These are phyloP conservation scores for Dolichoris vasculosae DNA, from an alignment of 1,140 invertebrate genomes.

Conservation along the genomic window DNA sequence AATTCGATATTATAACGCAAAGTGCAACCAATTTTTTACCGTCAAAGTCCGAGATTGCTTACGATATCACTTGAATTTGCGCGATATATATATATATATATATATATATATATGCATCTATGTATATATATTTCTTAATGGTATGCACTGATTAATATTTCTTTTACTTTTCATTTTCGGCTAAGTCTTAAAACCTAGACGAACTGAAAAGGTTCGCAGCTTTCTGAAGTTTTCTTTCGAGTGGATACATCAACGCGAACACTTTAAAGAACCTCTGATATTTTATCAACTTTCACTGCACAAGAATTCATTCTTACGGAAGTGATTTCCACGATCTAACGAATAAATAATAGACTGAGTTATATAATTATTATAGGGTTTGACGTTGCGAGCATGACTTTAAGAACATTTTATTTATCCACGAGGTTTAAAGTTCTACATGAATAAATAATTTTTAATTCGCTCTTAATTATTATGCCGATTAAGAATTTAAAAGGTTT, in stretches of 20 bases:
- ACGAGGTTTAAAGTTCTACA: not conserved
- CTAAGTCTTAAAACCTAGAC: not conserved
- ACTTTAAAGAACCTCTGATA: not conserved
- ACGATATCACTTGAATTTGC: not conserved
- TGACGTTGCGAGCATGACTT: not conserved
- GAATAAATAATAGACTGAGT: conserved; percentile 23
- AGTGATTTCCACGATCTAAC: conserved; percentile 15
- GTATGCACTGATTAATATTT: conserved; percentile 37
- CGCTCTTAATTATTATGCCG: not conserved
- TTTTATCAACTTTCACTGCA: not conserved
- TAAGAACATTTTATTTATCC: not conserved
- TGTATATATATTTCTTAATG: not conserved
- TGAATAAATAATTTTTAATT: conserved; percentile 41
- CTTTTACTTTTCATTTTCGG: conserved; percentile 1
- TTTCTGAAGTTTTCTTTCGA: not conserved
- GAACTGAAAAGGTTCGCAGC: not conserved
- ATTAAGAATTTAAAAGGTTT: not conserved
- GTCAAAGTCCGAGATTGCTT: not conserved
- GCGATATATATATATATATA: not conserved
- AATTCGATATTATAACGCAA: not conserved
- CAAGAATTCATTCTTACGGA: not conserved
- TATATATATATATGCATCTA: no score
- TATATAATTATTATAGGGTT: not conserved
- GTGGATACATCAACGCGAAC: not conserved
- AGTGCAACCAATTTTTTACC: not conserved